Conservation (phyloP, 2,113 vertebrate species). For the Bubo scandiacus region DNA sequence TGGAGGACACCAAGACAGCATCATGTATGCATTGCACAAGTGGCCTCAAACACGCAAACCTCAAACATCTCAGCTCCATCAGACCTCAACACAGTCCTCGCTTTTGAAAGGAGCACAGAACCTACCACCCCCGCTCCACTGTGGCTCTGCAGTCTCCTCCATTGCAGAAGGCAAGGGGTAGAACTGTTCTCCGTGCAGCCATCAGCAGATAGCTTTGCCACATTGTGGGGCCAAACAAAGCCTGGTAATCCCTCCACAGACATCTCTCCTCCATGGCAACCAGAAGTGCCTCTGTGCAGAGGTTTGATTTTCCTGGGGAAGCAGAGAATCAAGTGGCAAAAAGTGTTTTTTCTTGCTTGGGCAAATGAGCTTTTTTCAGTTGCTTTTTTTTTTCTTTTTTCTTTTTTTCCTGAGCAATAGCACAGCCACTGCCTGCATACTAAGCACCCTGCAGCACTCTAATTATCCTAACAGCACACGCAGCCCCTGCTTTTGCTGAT, state of each 20-base stretch:
- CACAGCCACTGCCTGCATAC: slow-evolving; percentile 44
- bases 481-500: slow-evolving; percentile 25
- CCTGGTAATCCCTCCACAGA: not conserved
- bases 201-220: not conserved
- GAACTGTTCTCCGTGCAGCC: not conserved
- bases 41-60: not conserved
- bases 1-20: not conserved
- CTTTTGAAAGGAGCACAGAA: not conserved
- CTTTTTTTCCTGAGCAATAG: not conserved
- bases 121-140: not conserved
- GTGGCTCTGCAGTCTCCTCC: not conserved
- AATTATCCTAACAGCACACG: slow-evolving; percentile 42
- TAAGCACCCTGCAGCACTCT: slow-evolving; percentile 55
- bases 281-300: not conserved
- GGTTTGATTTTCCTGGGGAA: not conserved
- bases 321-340: not conserved
- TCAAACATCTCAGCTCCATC: not conserved
- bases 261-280: not conserved
- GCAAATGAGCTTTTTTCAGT: not conserved
- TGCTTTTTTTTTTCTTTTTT: not conserved
- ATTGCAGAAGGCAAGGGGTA: not conserved
- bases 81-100: not conserved
- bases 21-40: not conserved
- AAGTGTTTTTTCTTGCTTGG: not conserved
- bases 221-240: accelerated